Base-by-base conservation (phyloP, 2,888 invertebrate genomes). In the Conus canariensis region DNA sequence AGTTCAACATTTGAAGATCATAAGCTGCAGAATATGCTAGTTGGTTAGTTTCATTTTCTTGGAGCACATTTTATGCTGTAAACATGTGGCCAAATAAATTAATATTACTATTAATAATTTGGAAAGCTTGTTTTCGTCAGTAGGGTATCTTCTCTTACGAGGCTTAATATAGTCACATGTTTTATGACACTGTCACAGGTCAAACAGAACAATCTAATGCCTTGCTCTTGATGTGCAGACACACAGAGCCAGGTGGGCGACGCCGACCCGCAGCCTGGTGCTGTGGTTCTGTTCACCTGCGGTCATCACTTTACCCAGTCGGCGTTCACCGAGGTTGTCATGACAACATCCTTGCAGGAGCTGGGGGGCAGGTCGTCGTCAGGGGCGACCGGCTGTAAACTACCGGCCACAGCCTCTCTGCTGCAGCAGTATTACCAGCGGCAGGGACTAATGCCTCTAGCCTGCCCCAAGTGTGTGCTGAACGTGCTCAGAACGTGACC, bases 391-490 rank as follows among this genome's bases (percentile, higher is more conserved):
- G 45, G 77, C 3, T 80, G 77, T 14, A 93, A 92, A 67, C 91
- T 95, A 3, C 94, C 94, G 2, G 92, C 94, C 82, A 93, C 94
- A 56, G 93, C 94, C 10, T 90, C 93, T 56, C 87, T 95, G 25
- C 91, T 95, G 60, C 92, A 92, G 56, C 93, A 95, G 83, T 94
- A 94, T 83, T 95, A 95, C 90, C 90, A 82, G 25, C 92, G 93
- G 60, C 91, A 93, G 74, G 94, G 93, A 4, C 88, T 93, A 59
- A 88, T 94, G 70, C 93, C 94, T 58, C 90, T 94, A 87, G 95
- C 95, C 14, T 95, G 95, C 92, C 95, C 95, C 10, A 94, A 93
- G 88, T 95, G 95, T 94, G 94, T 95, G 12, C 91, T 94, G 4
- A 92, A 93, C 88, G 93, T 94, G 74, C 56, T 95, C 45, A 56